Conservation (phyloP, 2,113 vertebrate genomes). For the Dascyllus trimaculatus region DNA sequence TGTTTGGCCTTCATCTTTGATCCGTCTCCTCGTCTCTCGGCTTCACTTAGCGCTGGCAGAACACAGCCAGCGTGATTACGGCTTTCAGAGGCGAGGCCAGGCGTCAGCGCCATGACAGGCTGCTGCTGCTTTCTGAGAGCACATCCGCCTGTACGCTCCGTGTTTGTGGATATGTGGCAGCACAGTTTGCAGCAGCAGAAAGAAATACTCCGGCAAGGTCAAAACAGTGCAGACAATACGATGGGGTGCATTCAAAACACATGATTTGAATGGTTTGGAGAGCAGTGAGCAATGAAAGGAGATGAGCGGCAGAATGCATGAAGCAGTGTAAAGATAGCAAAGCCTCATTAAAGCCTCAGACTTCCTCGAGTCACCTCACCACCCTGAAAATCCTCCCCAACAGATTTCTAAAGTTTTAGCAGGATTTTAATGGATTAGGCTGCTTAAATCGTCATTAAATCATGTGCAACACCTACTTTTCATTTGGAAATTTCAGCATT, state of each 20-base stretch:
- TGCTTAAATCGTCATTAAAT: background rate
- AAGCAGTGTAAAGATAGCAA: slow-evolving; percentile 19
- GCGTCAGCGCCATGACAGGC: slow-evolving; percentile 34
- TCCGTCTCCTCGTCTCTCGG: slow-evolving; percentile 35
- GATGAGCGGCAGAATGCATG: slow-evolving; percentile 2
- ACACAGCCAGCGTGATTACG: slow-evolving; percentile 51
- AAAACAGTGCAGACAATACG: slow-evolving; percentile 10
- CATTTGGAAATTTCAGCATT: background rate
- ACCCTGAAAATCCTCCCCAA: slow-evolving; percentile 13
- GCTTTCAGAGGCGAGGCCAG: slow-evolving; percentile 48
- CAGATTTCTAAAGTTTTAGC: slow-evolving; percentile 13
- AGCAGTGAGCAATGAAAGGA: background rate
- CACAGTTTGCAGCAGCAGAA: background rate
- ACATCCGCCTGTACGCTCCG: no score
- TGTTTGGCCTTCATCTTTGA: slow-evolving; percentile 64
- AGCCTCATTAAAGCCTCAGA: slow-evolving; percentile 41
- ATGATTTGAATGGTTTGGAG: slow-evolving; percentile 1
- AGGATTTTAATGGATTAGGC: slow-evolving; percentile 30
- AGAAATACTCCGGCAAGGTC: slow-evolving; percentile 23
- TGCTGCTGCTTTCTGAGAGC: slow-evolving; percentile 13
- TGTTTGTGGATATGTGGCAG: no score
- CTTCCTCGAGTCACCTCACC: slow-evolving; percentile 3
- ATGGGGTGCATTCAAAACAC: slow-evolving; percentile 4
- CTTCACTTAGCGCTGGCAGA: slow-evolving; percentile 51
- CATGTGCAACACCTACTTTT: background rate